phyloP scores from a whole-genome alignment of 23 tunicate species.

The Botrylloides violaceus region DNA sequence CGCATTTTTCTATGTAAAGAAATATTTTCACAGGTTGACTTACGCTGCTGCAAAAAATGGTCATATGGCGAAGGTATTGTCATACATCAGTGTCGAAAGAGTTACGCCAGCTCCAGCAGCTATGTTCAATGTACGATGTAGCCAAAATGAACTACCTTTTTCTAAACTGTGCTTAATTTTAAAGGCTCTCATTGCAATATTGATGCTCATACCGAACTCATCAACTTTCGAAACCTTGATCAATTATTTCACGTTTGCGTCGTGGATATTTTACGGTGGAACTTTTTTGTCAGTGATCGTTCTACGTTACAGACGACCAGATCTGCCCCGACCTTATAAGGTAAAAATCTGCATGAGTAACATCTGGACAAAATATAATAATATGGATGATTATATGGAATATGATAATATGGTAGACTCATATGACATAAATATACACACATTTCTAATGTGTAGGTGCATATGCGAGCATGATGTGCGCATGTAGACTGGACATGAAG shows the following conservation, averaged over 20 bases:
- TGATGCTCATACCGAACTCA: conserved; percentile 80
- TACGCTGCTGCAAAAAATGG: conserved; percentile 94
- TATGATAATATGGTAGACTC: too few species aligned
- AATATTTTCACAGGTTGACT: conserved; percentile 37
- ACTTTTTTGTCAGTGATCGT: conserved; percentile 81
- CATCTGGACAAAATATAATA: too few species aligned
- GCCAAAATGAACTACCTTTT: too few species aligned
- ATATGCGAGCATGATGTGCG: too few species aligned
- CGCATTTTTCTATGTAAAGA: too few species aligned
- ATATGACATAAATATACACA: too few species aligned
- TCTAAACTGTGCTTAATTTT: too few species aligned
- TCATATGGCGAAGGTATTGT: conserved; percentile 67
- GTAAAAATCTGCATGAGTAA: too few species aligned
- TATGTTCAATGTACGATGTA: conserved; percentile 70
- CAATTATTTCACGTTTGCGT: conserved; percentile 86
- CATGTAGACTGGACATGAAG: too few species aligned
- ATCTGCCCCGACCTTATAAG: conserved; percentile 63
- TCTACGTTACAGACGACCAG: conserved; percentile 46
- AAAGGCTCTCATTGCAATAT: conserved; percentile 63
- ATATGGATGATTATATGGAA: too few species aligned
- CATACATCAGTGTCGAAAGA: conserved; percentile 75
- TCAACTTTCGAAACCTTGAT: conserved; percentile 66
- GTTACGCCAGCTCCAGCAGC: conserved; percentile 84
- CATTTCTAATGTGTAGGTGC: too few species aligned
- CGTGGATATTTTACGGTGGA: conserved; percentile 87